Base-by-base conservation (phyloP, 37 sponge, comb jelly and placozoan genomes). In the Spongia lamella region DNA sequence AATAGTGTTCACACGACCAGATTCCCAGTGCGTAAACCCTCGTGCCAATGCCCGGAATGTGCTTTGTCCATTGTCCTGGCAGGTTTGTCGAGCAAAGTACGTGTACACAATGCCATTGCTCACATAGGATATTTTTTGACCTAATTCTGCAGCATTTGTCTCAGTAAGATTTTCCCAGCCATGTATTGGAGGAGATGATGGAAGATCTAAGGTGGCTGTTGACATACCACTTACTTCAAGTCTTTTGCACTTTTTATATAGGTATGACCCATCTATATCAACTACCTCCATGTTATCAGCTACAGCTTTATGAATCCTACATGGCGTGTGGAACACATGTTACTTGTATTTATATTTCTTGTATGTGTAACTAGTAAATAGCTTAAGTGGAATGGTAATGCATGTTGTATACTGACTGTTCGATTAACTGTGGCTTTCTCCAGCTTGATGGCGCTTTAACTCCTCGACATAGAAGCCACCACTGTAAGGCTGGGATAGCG, bases 391-490 rank as follows among this genome's bases (percentile, higher is more conserved):
- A n/a, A n/a, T n/a, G n/a, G n/a, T n/a, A 73, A 9, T 20, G 6
- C 3, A 1, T n/a, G 24, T 21, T 32, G 20, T 17, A 21, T 36
- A 20, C 32, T 38, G 0, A 38, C 76, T 31, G 59, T 40, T 61
- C 63, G 3, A 75, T 37, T 21, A 75, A 32, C 6, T 65, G 26
- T 43, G 50, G 20, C 65, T 63, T 76, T 61, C 27, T 43, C 3
- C 60, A 14, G 13, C 64, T 11, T n/a, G 72, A 24, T 1, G 73
- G 25, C 2, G 35, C 24, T 34, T 60, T 70, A 17, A 79, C 68
- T 2, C 70, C 79, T 3, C 53, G 55, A 30, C 70, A 79, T 5
- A 79, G 26, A 7, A 81, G 73, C 81, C 81, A 71, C 81, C 72
- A 63, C 37, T 50, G n/a, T 38, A 81, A 63, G 14, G 64, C 72